Conservation (phyloP, 1,140 invertebrate genomes). For the Paramacrobiotus metropolitanus region DNA sequence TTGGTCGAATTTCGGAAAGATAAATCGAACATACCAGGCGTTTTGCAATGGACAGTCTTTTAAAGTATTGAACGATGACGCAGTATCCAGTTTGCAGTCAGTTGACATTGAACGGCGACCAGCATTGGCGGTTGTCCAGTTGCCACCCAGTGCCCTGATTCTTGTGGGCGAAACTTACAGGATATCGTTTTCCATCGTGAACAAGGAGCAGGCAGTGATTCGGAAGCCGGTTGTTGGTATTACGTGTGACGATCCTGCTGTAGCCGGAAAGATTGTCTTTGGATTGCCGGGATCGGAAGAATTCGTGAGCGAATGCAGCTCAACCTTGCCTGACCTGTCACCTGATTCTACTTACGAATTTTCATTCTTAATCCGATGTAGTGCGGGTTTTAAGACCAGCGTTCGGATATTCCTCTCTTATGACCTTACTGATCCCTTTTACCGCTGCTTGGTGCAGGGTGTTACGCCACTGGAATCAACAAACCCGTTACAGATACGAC, state of each 20-base stretch:
- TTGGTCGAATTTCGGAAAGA: too few relatives aligned
- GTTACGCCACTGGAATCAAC: neutral
- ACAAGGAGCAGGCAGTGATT: neutral
- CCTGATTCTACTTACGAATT: neutral
- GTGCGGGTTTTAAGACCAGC: neutral
- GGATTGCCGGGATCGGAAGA: neutral
- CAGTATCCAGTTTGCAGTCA: neutral
- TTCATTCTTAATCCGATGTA: neutral
- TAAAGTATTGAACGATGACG: neutral
- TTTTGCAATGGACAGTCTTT: neutral
- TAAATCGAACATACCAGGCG: too few relatives aligned
- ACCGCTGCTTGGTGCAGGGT: neutral
- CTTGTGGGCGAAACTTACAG: neutral
- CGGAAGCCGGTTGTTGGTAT: neutral
- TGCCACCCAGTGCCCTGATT: neutral
- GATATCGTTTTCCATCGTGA: neutral
- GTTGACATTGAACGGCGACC: neutral
- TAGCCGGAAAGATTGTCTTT: neutral
- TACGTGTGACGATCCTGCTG: neutral
- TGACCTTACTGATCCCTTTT: neutral
- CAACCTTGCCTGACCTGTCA: neutral
- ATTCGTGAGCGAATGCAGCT: neutral
- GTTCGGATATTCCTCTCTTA: neutral
- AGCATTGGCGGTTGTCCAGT: neutral
- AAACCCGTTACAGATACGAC: neutral